Evolutionary conservation across 2,888 invertebrate species (phyloP).

Genomic region (Hemaris fuciformis): DNA sequence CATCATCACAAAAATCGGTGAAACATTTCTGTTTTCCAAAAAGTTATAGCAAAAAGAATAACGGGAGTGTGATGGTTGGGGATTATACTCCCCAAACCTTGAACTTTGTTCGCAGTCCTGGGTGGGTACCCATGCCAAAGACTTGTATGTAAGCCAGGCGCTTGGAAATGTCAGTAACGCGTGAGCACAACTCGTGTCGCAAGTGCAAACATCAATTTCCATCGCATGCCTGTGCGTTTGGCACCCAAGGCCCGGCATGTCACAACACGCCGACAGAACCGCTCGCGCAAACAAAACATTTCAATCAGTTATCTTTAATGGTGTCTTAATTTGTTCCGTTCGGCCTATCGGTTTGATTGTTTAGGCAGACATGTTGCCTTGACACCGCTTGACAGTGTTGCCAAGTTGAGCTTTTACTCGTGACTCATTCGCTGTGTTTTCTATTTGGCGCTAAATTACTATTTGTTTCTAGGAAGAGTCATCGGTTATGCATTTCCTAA

Average conservation of each 20-base stretch:
- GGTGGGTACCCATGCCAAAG: too few relatives aligned
- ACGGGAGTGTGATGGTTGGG: too few relatives aligned
- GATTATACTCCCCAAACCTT: too few relatives aligned
- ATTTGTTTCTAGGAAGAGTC: not conserved
- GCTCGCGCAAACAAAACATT: slow-evolving; percentile 9
- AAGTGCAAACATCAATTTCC: not conserved
- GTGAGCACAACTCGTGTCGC: not conserved
- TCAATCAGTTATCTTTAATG: slow-evolving; percentile 4
- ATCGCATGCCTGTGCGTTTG: not conserved
- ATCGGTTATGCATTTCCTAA: not conserved
- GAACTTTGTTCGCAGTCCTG: too few relatives aligned
- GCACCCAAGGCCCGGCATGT: slow-evolving; percentile 7
- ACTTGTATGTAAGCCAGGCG: too few relatives aligned
- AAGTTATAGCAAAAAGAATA: too few relatives aligned
- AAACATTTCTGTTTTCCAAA: too few relatives aligned
- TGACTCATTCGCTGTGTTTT: not conserved
- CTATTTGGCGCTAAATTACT: not conserved
- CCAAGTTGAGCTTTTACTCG: not conserved
- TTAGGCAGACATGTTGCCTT: slow-evolving; percentile 13
- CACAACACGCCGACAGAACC: slow-evolving; percentile 11
- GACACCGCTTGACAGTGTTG: not conserved
- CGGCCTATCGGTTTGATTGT: slow-evolving; percentile 12
- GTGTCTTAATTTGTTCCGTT: slow-evolving; percentile 15
- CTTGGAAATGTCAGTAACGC: too few relatives aligned
- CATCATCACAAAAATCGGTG: too few relatives aligned